phyloP scores from a whole-genome alignment of 2,113 vertebrate species.

The Cyanoderma ruficeps region DNA sequence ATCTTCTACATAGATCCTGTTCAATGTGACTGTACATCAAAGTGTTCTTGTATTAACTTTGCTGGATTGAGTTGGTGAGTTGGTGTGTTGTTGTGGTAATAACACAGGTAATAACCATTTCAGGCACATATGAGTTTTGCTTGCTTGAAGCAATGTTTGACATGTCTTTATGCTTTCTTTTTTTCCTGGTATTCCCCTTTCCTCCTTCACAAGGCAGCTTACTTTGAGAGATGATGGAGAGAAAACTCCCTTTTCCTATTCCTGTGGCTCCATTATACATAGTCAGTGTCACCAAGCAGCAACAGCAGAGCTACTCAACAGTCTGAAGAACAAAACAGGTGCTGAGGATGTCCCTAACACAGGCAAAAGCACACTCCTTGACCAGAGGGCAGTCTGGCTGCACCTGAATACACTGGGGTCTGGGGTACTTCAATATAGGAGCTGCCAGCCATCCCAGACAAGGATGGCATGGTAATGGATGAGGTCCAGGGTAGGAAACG shows the following conservation, averaged over 20 bases:
- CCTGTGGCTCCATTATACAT: neutral
- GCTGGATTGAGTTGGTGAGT: neutral
- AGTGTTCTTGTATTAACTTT: neutral
- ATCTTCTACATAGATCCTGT: neutral
- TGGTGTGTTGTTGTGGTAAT: neutral
- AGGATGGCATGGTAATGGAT: neutral
- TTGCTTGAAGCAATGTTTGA: neutral
- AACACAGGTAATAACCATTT: neutral
- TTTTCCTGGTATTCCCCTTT: neutral
- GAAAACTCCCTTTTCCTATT: neutral
- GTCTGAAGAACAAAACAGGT: neutral
- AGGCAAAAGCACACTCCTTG: neutral
- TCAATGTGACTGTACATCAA: neutral
- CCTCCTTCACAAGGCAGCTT: neutral
- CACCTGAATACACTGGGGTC: fast-evolving
- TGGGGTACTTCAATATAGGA: neutral
- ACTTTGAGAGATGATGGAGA: neutral
- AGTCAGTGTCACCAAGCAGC: neutral
- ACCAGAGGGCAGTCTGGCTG: neutral
- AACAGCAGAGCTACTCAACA: neutral
- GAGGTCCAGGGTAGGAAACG: neutral
- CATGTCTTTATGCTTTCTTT: neutral
- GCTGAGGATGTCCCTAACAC: neutral
- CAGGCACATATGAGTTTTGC: neutral
- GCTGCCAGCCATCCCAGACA: neutral